Percentiles rank a stretch among this genome's conserved stretches.
Conservation (phyloP, 2,113 vertebrate genomes). For the Papio anubis region DNA sequence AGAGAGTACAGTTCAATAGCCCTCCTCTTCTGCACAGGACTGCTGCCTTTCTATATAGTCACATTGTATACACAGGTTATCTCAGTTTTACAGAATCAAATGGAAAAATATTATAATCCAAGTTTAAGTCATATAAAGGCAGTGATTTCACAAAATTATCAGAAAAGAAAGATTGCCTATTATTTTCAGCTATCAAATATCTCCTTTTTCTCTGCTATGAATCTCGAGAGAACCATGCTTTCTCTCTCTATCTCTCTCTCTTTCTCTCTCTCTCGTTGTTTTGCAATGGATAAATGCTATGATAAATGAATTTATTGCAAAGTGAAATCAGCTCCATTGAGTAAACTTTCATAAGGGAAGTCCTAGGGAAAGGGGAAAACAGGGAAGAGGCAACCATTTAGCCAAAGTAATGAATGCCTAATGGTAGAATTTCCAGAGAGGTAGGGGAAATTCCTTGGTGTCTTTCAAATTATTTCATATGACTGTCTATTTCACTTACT, state of each 20-base stretch:
- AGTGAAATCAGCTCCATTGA: not conserved
- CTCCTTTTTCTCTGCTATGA: not conserved
- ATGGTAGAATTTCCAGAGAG: not conserved
- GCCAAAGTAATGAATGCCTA: not conserved
- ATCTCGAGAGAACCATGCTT: not conserved
- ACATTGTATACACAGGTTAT: not conserved
- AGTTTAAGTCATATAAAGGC: not conserved
- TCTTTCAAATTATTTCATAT: not conserved
- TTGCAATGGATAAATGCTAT: not conserved
- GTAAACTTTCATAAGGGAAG: not conserved
- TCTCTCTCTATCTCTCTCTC: not conserved
- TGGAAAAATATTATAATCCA: not conserved
- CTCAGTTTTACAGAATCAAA: not conserved
- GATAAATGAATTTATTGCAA: not conserved
- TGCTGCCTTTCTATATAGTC: not conserved
- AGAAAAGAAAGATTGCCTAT: not conserved
- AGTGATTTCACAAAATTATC: not conserved
- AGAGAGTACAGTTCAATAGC: not conserved
- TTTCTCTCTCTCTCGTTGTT: not conserved
- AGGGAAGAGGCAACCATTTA: not conserved
- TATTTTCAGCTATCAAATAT: not conserved
- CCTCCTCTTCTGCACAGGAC: accelerated
- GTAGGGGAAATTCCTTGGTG: not conserved
- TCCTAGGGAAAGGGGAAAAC: accelerated
- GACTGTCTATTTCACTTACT: not conserved